Base-by-base conservation (phyloP, 2,888 invertebrate species). In the Hypena proboscidalis region DNA sequence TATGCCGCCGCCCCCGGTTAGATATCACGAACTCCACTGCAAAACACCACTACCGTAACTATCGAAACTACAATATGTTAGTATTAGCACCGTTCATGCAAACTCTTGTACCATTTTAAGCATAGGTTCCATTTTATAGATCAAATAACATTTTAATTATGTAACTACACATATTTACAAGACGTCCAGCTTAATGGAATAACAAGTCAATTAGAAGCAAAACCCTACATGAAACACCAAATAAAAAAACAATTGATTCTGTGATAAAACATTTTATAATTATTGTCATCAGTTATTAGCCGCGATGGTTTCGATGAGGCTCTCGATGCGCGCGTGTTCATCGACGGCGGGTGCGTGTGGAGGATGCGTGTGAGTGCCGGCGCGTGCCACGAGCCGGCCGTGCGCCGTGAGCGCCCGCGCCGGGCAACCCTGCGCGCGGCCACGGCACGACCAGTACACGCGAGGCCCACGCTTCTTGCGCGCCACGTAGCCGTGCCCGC, bases 1-100 rank as follows among this genome's bases (percentile, higher is more conserved):
- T 89, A 60, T 91, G 91, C 52, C 91, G 79, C 49, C 90, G 79
- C 20, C 91, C 91, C 20, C 91, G 87, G 65, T 91, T 91, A 47
- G 91, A 90, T 77, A 91, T 91, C 83, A 91, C 88, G 87, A 90
- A 91, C 75, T 91, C 89, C 63, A 90, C 91, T 91, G 90, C 51
- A 90, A 91, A 83, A 83, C 64, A 83, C 68, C 69, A 74, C 52
- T 65, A 66, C 70, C 61, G 59, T 85, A 71, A 74, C 65, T 68
- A 67, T 66, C 63, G 55, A 50, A 37, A 55, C 57, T 58, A 33
- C 5, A n/a, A n/a, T n/a, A 44, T 34, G 23, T 17, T 45, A 10
- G 21, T 32, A 21, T 20, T 4, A 4, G 11, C 29, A 22, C 10
- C 40, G 44, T 42, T 42, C 45, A 48, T 22, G 5, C 8, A n/a